Evolutionary conservation across 2,797 vertebrate genomes (phyloP), one percentile per base, ranked within the genome.

Genomic region (Monodelphis domestica): DNA sequence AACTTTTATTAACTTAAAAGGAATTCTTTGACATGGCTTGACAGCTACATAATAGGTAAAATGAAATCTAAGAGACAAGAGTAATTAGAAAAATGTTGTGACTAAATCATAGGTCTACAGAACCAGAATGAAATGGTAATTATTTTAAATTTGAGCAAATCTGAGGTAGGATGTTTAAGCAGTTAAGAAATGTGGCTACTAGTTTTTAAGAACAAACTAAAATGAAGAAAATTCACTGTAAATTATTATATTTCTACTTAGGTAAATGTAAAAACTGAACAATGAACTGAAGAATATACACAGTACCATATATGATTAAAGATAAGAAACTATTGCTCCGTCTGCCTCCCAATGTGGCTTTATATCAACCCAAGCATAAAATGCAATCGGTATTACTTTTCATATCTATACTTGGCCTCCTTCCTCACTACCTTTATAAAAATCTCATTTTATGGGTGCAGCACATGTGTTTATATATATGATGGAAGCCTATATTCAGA

Each of bases 1-100:
- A 92, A 91, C 78, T 95, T 95, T 88, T 52, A 89, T 89, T 93
- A 50, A 91, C 30, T 30, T 89, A 57, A 90, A 94, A 53, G 28
- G 92, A 94, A 93, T 93, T 89, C 54, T 33, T 4, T 63, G 11
- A 51, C 56, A 11, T 51, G 30, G 21, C 56, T 45, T 94, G 52
- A 94, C 45, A 21, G 54, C 6, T 93, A 59, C 63, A 30, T 88
- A 38, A 91, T 78, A 78, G 51, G 55, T 50, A 51, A 89, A 90
- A 45, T 14, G 50, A 51, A 28, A 28, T 33, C 26, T 30, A 51
- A 53, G 26, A 33, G 15, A 94, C 51, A 29, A 92, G 54, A 53
- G 26, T 90, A 95, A 89, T 50, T n/a, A 89, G 91, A 92, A 94
- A 92, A 94, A 84, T 53, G 28, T 30, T 30, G 87, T 94, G 12